Evolutionary conservation across 2,113 vertebrate species (phyloP), one percentile per base, ranked within the genome.

Genomic region (Blennius ocellaris): DNA sequence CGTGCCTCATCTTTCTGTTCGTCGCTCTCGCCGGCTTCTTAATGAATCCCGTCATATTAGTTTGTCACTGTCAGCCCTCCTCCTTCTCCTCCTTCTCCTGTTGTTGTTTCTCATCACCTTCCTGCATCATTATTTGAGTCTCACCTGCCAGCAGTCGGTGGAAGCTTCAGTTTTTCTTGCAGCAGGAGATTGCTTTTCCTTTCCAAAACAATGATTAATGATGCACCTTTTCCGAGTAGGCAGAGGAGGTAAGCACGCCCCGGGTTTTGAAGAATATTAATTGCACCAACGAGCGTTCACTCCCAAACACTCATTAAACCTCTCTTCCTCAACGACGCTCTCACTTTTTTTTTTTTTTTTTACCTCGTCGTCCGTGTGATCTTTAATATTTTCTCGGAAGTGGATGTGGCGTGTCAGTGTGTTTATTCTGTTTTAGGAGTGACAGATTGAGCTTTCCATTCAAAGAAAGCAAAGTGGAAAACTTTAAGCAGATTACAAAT

Each of bases 241-340:
- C 73, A 67, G 40, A 74, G 78, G 66, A 14, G 39, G 39, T 10
- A 37, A 39, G 50, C 56, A 6, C 36, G 40, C 60, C 59, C 66
- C 53, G 21, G 64, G 52, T 76, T 84, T 69, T 41, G 52, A 70
- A 49, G 59, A 72, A 61, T 75, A 82, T 85, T 76, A 82, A 82
- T 69, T 77, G 59, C 53, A 38, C 14, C n/a, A 61, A 71, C 43
- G 54, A 66, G 40, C 5, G 17, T 77, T 78, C 55, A 39, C 38
- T 76, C 68, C 61, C 57, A 50, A 45, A 79, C 47, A 16, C 50
- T 59, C 38, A 62, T 74, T 71, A 30, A 30, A 58, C 37, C 5
- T 63, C 52, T 1, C 73, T 44, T 61, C 11, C 60, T 59, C 58
- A 72, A 15, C 59, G 6, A n/a, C 9, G 48, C 47, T 50, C 54